Evolutionary conservation across 1,140 invertebrate genomes (phyloP).

Genomic region (Saxidomus purpurata): DNA sequence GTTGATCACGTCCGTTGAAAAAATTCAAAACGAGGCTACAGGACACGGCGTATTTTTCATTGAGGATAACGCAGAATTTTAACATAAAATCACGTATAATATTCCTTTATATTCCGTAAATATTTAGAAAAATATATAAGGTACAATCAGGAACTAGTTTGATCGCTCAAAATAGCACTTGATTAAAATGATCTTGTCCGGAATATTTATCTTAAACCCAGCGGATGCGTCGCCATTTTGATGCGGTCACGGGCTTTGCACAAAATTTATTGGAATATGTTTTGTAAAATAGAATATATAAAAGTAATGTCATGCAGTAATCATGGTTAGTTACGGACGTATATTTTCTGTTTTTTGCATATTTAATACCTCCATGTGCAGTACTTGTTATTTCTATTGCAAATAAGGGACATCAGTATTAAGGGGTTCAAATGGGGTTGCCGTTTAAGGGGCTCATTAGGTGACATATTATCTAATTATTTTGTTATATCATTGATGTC

Average conservation of each 20-base stretch:
- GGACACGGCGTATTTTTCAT: constrained; percentile 30
- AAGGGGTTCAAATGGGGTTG: too few relatives aligned
- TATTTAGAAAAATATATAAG: constrained; percentile 6
- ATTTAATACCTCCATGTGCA: too few relatives aligned
- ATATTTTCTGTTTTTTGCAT: too few relatives aligned
- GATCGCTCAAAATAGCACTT: not conserved
- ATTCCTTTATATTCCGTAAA: not conserved
- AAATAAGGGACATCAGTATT: too few relatives aligned
- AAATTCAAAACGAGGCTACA: constrained; percentile 32
- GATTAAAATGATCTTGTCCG: not conserved
- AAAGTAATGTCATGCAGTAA: constrained; percentile 2
- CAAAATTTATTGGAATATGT: not conserved
- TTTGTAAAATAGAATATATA: not conserved
- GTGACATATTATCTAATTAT: too few relatives aligned
- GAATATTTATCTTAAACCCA: not conserved
- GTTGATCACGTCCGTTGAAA: constrained; percentile 22
- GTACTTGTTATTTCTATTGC: too few relatives aligned
- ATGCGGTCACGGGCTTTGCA: constrained; percentile 19
- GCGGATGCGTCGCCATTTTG: constrained; percentile 52
- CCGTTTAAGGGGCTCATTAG: too few relatives aligned
- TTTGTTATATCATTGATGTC: too few relatives aligned
- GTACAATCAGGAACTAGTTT: not conserved
- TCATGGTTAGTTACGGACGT: too few relatives aligned
- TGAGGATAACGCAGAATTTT: not conserved
- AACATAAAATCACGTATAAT: not conserved